These are phyloP conservation scores for Parauchenoglanis ngamensis DNA, from an alignment of 2,797 vertebrate genomes.

Conservation along the genomic window DNA sequence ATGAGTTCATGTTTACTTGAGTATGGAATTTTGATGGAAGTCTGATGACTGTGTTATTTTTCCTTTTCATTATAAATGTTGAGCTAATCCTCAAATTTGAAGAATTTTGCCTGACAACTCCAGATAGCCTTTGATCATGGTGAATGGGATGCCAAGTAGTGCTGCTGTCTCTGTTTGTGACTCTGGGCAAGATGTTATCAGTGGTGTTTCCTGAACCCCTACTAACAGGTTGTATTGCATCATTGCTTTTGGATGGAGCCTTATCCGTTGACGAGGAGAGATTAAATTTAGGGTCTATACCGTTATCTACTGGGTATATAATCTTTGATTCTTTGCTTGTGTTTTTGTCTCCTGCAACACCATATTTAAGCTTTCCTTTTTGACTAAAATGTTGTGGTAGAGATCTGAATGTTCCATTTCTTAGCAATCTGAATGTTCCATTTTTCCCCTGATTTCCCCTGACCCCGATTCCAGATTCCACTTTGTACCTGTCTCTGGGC, in stretches of 20 bases:
- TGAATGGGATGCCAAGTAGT: slow-evolving; percentile 13
- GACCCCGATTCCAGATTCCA: neutral
- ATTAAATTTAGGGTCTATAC: neutral
- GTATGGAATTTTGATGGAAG: slow-evolving; percentile 24
- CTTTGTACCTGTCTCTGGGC: slow-evolving; percentile 43
- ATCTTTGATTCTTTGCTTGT: neutral
- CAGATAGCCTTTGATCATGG: slow-evolving; percentile 16
- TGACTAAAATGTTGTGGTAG: slow-evolving; percentile 26
- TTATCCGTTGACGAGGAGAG: neutral
- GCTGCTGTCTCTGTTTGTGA: slow-evolving; percentile 28
- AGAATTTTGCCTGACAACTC: slow-evolving; percentile 11
- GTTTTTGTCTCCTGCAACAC: neutral
- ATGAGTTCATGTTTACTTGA: neutral
- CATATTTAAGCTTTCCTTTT: slow-evolving; percentile 7
- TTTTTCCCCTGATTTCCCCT: slow-evolving; percentile 31
- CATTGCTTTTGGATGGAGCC: neutral
- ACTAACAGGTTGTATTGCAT: neutral
- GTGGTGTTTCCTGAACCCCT: neutral
- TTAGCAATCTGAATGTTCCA: neutral
- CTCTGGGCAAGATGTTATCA: slow-evolving; percentile 40
- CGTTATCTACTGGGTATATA: neutral
- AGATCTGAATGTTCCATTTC: neutral
- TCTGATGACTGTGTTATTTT: slow-evolving; percentile 20
- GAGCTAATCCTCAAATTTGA: slow-evolving; percentile 46
- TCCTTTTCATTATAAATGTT: slow-evolving; percentile 39